Conservation (phyloP, 2,888 invertebrate species). For the Chironomus tentans region DNA sequence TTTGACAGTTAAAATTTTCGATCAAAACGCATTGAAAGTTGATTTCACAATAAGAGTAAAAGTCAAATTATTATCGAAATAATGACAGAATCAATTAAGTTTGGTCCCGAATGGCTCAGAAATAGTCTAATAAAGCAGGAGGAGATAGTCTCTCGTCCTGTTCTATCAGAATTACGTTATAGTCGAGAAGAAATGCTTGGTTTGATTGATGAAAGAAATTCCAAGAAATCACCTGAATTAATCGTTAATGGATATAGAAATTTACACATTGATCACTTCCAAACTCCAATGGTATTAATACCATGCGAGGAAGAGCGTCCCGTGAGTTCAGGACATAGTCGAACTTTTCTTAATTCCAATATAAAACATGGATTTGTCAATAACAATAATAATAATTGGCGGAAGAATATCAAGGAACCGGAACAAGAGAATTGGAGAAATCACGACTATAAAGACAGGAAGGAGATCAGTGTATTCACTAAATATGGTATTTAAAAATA, state of each 20-base stretch:
- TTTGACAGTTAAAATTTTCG: background rate
- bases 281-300: background rate
- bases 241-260: background rate
- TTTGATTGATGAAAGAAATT: background rate
- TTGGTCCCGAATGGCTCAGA: background rate
- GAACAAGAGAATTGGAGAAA: background rate
- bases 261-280: background rate
- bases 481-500: too few species aligned
- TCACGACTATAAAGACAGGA: background rate
- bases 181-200: background rate
- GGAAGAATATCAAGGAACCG: background rate
- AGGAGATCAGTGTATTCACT: too few species aligned
- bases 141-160: background rate
- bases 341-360: background rate
- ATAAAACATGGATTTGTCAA: background rate
- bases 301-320: background rate
- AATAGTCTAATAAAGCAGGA: background rate
- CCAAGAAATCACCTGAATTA: background rate
- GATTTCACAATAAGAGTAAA: background rate
- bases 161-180: background rate
- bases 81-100: background rate
- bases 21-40: background rate
- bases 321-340: background rate
- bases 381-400: background rate
- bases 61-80: background rate